Conservation (phyloP, 2,113 vertebrate species). For the Butorides virescens region DNA sequence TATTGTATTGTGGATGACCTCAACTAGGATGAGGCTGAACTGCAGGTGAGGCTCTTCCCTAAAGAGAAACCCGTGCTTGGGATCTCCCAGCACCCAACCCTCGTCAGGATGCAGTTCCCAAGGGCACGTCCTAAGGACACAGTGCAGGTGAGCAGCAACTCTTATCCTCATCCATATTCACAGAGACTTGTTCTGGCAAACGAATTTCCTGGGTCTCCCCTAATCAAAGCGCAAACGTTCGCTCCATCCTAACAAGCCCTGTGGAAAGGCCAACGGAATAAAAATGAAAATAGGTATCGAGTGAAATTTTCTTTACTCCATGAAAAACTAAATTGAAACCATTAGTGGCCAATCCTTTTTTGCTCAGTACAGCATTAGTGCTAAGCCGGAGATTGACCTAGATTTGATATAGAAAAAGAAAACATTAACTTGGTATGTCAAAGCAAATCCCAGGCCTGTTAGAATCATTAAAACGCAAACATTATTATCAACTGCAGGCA, state of each 20-base stretch:
- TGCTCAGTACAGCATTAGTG: slow-evolving; percentile 31
- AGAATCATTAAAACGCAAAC: slow-evolving; percentile 44
- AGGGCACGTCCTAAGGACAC: not conserved
- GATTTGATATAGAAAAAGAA: slow-evolving; percentile 50
- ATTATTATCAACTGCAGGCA: slow-evolving; percentile 62
- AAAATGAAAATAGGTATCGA: slow-evolving; percentile 58
- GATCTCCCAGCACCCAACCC: not conserved
- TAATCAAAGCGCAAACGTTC: slow-evolving; percentile 6
- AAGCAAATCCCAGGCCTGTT: slow-evolving; percentile 50
- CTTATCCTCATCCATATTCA: slow-evolving; percentile 2
- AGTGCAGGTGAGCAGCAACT: not conserved
- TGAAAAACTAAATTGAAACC: slow-evolving; percentile 63
- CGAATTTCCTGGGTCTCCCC: not conserved
- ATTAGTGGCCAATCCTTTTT: slow-evolving; percentile 59
- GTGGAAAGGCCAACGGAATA: slow-evolving; percentile 31
- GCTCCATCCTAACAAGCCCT: not conserved
- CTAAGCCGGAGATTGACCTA: slow-evolving; percentile 62
- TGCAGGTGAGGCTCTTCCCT: not conserved
- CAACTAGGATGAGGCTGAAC: not conserved
- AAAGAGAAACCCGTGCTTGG: not conserved
- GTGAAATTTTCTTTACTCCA: slow-evolving; percentile 33
- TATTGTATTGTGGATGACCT: not conserved
- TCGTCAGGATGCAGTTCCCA: not conserved
- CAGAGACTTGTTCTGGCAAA: not conserved
- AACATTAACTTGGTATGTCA: slow-evolving; percentile 51